Base-by-base conservation (phyloP, 2,888 invertebrate genomes). In the Heliconius ismenius region DNA sequence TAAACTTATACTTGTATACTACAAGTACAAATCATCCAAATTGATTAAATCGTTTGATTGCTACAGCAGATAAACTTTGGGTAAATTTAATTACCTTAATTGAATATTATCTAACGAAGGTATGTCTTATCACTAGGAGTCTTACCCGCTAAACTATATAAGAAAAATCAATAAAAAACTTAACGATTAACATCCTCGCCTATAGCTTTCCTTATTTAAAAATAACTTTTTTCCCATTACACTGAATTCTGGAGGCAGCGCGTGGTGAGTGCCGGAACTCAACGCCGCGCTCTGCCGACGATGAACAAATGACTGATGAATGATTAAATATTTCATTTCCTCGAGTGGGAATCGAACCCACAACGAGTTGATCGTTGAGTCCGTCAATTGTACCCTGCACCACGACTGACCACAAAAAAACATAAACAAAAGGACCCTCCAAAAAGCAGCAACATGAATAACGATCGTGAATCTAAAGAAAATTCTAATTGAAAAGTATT, bases 11-110 rank as follows among this genome's bases (percentile, higher is more conserved):
- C 69, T n/a, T 32, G 28, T 69, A n/a, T n/a, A n/a, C n/a, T n/a
- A n/a, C n/a, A n/a, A n/a, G n/a, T n/a, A n/a, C n/a, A n/a, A n/a
- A 69, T 54, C 54, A 70, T 54, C 4, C 28, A 28, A 32, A 70
- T 70, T 70, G 54, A 70, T 54, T 70, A 58, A 54, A n/a, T 28
- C n/a, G 15, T 24, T 70, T 32, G 54, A 70, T 70, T 32, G 54
- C 54, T n/a, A 32, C n/a, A 7, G n/a, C 10, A 58, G 49, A 70
- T 70, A 70, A 70, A 70, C n/a, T 32, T 58, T 15, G n/a, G n/a
- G 32, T 58, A 58, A 54, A 58, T 58, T n/a, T 43, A 24, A 32
- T 28, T 58, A 15, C 10, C 28, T 54, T 70, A 32, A 54, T 32
- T 32, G 18, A 58, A 21, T n/a, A 54, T 32, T 13, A 58, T 28